phyloP scores from a whole-genome alignment of 2,797 vertebrate species.

The Sebastes trivittatus region DNA sequence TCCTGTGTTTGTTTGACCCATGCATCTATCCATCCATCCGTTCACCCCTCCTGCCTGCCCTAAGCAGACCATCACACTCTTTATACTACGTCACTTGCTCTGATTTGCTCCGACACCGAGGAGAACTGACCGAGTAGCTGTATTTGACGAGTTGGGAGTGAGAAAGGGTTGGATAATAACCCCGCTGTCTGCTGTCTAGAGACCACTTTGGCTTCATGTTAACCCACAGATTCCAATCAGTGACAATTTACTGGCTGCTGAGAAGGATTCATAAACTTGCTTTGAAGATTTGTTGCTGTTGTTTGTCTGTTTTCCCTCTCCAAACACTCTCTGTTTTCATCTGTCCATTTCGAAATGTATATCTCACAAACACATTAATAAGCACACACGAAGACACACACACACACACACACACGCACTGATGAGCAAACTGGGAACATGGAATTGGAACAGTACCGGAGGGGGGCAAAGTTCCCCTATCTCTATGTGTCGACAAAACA shows the following conservation, averaged over 20 bases:
- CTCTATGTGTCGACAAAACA: conserved; percentile 57
- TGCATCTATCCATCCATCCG: too few relatives aligned
- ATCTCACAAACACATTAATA: background rate
- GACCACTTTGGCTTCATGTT: background rate
- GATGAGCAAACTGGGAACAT: conserved; percentile 43
- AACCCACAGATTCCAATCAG: background rate
- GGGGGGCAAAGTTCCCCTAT: conserved; percentile 56
- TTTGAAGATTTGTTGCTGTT: conserved; percentile 6
- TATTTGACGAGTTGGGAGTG: too few relatives aligned
- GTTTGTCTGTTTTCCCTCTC: background rate
- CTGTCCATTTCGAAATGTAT: conserved; percentile 20
- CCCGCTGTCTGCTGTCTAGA: too few relatives aligned
- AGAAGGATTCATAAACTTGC: background rate
- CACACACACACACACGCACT: background rate
- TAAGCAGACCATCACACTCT: too few relatives aligned
- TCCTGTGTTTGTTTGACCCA: too few relatives aligned
- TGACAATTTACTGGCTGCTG: background rate
- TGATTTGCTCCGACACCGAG: too few relatives aligned
- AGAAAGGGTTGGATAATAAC: too few relatives aligned
- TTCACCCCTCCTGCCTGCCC: too few relatives aligned
- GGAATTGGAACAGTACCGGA: conserved; percentile 65
- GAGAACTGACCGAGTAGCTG: too few relatives aligned
- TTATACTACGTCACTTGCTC: too few relatives aligned
- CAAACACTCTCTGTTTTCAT: background rate
- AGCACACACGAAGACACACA: background rate